A percentile compares a stretch with the other conserved stretches of the same genome.
phyloP scores from a whole-genome alignment of 2,888 invertebrate genomes.

The Pyrocoelia pectoralis region DNA sequence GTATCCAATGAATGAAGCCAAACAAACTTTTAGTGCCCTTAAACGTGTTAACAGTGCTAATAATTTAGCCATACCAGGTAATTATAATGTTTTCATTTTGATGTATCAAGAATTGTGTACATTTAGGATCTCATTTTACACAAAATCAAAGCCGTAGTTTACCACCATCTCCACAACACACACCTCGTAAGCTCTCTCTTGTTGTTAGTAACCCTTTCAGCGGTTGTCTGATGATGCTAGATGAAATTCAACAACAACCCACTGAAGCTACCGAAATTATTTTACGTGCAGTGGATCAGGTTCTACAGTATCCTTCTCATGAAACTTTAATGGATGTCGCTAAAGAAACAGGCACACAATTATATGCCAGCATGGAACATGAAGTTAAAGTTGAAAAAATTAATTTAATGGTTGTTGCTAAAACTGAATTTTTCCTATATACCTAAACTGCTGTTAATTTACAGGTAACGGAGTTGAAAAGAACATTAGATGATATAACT shows the following conservation, averaged over 20 bases:
- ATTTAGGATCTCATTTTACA: constrained; percentile 60
- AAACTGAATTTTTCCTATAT: background rate
- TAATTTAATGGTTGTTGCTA: constrained; percentile 80
- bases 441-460: background rate
- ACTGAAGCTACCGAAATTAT: constrained; percentile 61
- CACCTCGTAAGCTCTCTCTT: constrained; percentile 75
- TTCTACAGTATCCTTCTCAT: constrained; percentile 68
- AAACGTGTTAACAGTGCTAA: constrained; percentile 77
- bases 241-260: constrained; percentile 54
- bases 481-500: constrained; percentile 78
- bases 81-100: constrained; percentile 39
- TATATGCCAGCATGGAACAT: constrained; percentile 76
- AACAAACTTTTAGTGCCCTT: constrained; percentile 57
- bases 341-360: constrained; percentile 84
- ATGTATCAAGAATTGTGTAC: constrained; percentile 12
- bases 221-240: constrained; percentile 60
- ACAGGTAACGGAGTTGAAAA: constrained; percentile 78
- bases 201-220: constrained; percentile 67
- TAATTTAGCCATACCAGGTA: constrained; percentile 71
- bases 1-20: constrained; percentile 51
- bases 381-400: constrained; percentile 78
- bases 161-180: constrained; percentile 80
- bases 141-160: constrained; percentile 68
- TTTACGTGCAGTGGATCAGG: constrained; percentile 62
- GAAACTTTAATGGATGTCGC: constrained; percentile 89